Conservation (phyloP, 2,797 vertebrate genomes). For the Melopsittacus undulatus region DNA sequence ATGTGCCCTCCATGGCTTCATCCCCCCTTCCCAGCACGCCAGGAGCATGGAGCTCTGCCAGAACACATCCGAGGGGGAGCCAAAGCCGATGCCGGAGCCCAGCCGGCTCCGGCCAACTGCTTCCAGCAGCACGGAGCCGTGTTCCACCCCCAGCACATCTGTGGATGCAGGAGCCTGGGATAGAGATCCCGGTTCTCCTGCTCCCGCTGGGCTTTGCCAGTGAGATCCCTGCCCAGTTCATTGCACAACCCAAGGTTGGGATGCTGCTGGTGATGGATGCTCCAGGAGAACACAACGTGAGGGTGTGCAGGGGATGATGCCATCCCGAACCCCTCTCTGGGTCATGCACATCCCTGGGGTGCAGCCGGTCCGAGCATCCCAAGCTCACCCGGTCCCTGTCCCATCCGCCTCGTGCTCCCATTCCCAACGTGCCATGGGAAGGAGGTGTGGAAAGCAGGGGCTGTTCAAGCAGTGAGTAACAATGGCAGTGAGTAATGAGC, state of each 20-base stretch:
- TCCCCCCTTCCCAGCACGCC: background rate
- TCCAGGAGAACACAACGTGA: background rate
- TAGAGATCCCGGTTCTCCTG: background rate
- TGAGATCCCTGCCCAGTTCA: background rate
- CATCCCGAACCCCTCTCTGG: background rate
- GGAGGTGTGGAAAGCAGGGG: rapidly evolving
- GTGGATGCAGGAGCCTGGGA: background rate
- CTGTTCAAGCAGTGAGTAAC: slow-evolving; percentile 22
- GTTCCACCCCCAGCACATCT: slow-evolving; percentile 38
- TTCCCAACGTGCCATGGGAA: background rate
- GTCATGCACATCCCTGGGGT: background rate
- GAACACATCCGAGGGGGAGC: background rate
- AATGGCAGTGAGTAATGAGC: slow-evolving; percentile 23
- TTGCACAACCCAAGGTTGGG: slow-evolving; percentile 13
- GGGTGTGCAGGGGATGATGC: background rate
- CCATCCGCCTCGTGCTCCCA: rapidly evolving
- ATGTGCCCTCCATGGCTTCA: rapidly evolving
- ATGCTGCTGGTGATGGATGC: background rate
- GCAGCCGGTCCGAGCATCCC: background rate
- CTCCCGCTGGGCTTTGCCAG: background rate
- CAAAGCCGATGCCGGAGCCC: background rate
- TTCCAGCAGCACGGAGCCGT: background rate
- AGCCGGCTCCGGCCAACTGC: background rate
- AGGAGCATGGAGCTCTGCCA: background rate
- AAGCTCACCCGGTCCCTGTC: background rate